phyloP scores from a whole-genome alignment of 2,888 invertebrate genomes.

The Xestobium rufovillosum region DNA sequence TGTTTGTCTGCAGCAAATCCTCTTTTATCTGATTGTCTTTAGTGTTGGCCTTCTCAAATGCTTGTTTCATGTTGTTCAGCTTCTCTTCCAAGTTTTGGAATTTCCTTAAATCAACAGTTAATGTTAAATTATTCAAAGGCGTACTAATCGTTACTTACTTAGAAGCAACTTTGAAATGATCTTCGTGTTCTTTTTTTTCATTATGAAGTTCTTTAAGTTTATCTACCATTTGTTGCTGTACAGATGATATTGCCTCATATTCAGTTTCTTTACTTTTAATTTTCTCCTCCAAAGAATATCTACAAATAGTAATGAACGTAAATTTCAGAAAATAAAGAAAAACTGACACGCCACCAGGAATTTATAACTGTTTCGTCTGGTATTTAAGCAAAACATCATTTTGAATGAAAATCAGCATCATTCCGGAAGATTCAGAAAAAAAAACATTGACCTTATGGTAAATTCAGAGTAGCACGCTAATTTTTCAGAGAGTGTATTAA shows the following conservation, averaged over 20 bases:
- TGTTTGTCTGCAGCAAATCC: constrained; percentile 60
- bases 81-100: constrained; percentile 50
- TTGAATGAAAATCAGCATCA: constrained; percentile 2
- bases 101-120: constrained; percentile 42
- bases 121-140: constrained; percentile 4
- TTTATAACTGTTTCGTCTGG: constrained; percentile 7
- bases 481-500: too few species aligned
- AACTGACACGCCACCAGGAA: too few species aligned
- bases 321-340: constrained; percentile 10
- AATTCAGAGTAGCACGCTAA: too few species aligned
- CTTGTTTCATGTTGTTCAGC: constrained; percentile 53
- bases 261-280: constrained; percentile 44
- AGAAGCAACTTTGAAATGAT: constrained; percentile 25
- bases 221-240: constrained; percentile 54
- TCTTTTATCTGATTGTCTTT: constrained; percentile 59
- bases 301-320: constrained; percentile 30
- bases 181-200: constrained; percentile 46
- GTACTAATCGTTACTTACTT: constrained; percentile 23
- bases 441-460: background rate
- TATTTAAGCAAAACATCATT: constrained; percentile 5
- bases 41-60: constrained; percentile 56
- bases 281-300: constrained; percentile 52
- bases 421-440: background rate
- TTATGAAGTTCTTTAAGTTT: constrained; percentile 46
- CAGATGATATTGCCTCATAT: constrained; percentile 52